Percentiles rank a stretch among this genome's conserved stretches.
phyloP scores from a whole-genome alignment of 2,888 invertebrate genomes.

The Brenthis hecate region DNA sequence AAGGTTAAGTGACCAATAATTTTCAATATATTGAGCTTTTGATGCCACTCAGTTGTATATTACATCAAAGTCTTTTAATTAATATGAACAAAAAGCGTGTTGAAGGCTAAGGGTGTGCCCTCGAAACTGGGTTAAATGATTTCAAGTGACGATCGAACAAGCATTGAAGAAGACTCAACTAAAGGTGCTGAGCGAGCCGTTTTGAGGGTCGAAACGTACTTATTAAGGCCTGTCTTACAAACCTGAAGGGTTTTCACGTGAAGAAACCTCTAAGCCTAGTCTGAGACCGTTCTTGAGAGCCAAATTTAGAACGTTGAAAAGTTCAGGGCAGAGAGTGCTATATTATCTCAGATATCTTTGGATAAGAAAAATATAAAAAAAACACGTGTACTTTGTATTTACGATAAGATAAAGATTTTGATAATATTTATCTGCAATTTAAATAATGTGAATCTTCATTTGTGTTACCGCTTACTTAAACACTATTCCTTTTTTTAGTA shows the following conservation, averaged over 20 bases:
- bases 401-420: too few species aligned
- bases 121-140: constrained; percentile 42
- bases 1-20: constrained; percentile 12
- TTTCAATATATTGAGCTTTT: constrained; percentile 3
- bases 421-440: too few species aligned
- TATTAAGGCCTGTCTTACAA: constrained; percentile 42
- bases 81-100: constrained; percentile 29
- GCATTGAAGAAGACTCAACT: constrained; percentile 35
- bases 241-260: constrained; percentile 44
- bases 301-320: constrained; percentile 42
- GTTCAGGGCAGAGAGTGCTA: constrained; percentile 33
- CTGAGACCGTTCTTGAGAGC: constrained; percentile 37
- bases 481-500: too few species aligned
- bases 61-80: constrained; percentile 21
- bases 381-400: neutral
- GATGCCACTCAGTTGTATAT: constrained; percentile 2
- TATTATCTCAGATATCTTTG: constrained; percentile 26
- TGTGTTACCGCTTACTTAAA: too few species aligned
- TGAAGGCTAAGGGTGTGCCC: constrained; percentile 30
- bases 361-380: constrained; percentile 2
- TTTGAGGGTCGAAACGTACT: constrained; percentile 39
- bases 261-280: constrained; percentile 37
- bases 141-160: constrained; percentile 43
- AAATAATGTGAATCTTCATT: too few species aligned
- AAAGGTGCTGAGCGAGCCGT: constrained; percentile 40